Evolutionary conservation across 2,113 vertebrate species (phyloP), one percentile per base, ranked within the genome.

Genomic region (Petaurus breviceps): DNA sequence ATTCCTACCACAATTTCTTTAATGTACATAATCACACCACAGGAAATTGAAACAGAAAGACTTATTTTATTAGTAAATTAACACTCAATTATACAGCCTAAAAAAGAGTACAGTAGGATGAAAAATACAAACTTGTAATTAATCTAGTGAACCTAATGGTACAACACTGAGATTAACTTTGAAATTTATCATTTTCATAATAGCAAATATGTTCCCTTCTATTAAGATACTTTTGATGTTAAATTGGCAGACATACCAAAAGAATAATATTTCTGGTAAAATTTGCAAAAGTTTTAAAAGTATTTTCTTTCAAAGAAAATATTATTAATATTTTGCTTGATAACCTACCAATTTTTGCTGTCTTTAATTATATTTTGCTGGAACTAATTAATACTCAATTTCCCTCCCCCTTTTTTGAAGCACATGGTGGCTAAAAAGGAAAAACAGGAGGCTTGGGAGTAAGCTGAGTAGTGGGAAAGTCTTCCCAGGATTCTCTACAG

Each of bases 311-410:
- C 6, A 77, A 77, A 31, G 26, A 61, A n/a, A 77, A 68, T 92
- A 92, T n/a, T 50, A 28, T 91, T 93, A 96, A 55, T 61, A 3
- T 49, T 49, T 51, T 77, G 0, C n/a, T 90, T 84, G 68, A 46
- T 96, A 47, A 43, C 37, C 12, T 55, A 16, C 68, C 26, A 1
- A 8, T 90, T 90, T 96, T 94, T 92, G 90, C 93, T 51, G 89
- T 61, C 51, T 95, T 46, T 4, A 68, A 25, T 94, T 94, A 53
- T 57, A 46, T 96, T 97, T 95, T 92, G 91, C 47, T 96, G 90
- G 94, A 95, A 61, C 90, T 68, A 89, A 49, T 89, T 91, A 68
- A 91, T 92, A 23, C 57, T 96, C 89, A 51, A 47, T 93, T 94
- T 93, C 50, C 52, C 89, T 24, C 55, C 23, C n/a, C 23, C 5